phyloP scores from a whole-genome alignment of 2,888 invertebrate genomes.

The Dendrolimus houi region DNA sequence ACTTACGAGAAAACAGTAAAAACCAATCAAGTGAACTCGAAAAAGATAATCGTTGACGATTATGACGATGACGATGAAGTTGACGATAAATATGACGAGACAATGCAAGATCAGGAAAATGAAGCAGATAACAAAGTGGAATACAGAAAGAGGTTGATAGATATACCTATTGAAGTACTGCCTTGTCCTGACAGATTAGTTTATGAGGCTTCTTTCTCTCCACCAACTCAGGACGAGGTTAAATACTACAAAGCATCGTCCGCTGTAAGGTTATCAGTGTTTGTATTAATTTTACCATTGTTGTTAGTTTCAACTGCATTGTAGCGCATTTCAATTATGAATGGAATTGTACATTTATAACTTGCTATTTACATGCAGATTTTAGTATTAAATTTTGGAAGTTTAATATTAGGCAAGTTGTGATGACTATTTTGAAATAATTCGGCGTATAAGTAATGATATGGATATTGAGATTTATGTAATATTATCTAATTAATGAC shows the following conservation, averaged over 20 bases:
- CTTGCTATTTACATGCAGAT: neutral
- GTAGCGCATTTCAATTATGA: conserved; percentile 27
- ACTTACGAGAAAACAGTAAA: conserved; percentile 20
- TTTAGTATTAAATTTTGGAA: neutral
- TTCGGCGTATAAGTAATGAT: too few species aligned
- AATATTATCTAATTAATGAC: too few species aligned
- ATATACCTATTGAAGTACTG: conserved; percentile 53
- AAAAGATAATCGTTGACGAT: conserved; percentile 25
- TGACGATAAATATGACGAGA: conserved; percentile 57
- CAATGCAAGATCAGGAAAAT: conserved; percentile 59
- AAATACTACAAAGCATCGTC: conserved; percentile 60
- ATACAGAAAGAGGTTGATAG: conserved; percentile 48
- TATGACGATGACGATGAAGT: conserved; percentile 50
- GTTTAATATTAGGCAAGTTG: neutral
- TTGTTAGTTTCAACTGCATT: conserved; percentile 26
- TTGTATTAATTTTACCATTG: conserved; percentile 21
- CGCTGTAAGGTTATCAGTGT: conserved; percentile 18
- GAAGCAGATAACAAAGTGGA: conserved; percentile 44
- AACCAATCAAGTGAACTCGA: conserved; percentile 25
- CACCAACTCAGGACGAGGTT: conserved; percentile 66
- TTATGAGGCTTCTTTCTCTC: conserved; percentile 52
- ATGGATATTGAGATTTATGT: too few species aligned
- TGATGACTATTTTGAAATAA: neutral
- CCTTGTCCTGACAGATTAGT: conserved; percentile 56
- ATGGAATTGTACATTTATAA: conserved; percentile 19